These are phyloP conservation scores for Clivina fossor DNA, from an alignment of 2,888 invertebrate genomes.

Conservation along the genomic window DNA sequence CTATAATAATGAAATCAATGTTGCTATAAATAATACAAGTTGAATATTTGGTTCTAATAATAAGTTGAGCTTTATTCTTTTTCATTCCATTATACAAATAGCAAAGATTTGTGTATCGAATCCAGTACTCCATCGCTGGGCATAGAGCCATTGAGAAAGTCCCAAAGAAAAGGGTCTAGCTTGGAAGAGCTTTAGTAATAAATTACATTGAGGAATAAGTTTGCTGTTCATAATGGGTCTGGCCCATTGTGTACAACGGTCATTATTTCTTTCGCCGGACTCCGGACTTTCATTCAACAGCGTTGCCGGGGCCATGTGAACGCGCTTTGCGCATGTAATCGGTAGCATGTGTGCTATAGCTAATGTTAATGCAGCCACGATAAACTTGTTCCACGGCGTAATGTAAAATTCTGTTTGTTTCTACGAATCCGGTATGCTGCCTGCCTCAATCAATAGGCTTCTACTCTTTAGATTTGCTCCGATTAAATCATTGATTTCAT, in stretches of 20 bases:
- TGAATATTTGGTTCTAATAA: no score
- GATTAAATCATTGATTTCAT: no score
- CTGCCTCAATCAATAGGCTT: background rate
- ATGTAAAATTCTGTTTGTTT: slow-evolving; percentile 19
- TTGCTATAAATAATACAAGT: no score
- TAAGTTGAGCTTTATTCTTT: no score
- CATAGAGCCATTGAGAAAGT: no score
- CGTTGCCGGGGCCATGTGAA: slow-evolving; percentile 11
- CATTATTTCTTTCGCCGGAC: slow-evolving; percentile 13
- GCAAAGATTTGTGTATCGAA: no score
- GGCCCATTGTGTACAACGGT: slow-evolving; percentile 13
- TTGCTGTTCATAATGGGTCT: slow-evolving; percentile 9
- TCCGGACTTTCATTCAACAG: slow-evolving; percentile 18
- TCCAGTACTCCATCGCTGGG: no score
- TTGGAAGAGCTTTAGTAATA: slow-evolving; percentile 21
- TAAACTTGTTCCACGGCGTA: slow-evolving; percentile 13
- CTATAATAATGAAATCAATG: no score
- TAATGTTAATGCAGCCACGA: no score
- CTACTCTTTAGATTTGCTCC: background rate
- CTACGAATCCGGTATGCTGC: slow-evolving; percentile 2
- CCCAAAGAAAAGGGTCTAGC: background rate
- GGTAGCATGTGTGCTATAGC: slow-evolving; percentile 13
- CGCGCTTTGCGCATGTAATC: slow-evolving; percentile 15
- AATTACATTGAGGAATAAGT: slow-evolving; percentile 11
- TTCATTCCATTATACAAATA: no score